A percentile compares a stretch with the other conserved stretches of the same genome.
Conservation (phyloP, 1,140 invertebrate species). For the Caligus rogercresseyi region DNA sequence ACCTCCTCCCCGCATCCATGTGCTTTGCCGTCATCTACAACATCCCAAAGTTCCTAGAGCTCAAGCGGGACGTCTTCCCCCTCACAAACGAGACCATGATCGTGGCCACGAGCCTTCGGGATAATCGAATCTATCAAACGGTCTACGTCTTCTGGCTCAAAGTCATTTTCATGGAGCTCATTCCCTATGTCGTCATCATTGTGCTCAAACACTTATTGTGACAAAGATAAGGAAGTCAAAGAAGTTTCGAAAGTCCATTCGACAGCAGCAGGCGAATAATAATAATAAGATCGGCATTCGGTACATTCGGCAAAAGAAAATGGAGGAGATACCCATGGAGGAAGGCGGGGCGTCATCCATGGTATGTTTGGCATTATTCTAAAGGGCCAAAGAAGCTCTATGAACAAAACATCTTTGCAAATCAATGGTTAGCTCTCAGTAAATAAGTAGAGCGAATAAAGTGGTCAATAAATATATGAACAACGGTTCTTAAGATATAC, state of each 20-base stretch:
- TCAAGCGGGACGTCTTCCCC: slow-evolving; percentile 1
- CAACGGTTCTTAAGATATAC: too few relatives aligned
- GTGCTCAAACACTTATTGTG: slow-evolving; percentile 9
- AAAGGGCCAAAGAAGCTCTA: too few relatives aligned
- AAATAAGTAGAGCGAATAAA: too few relatives aligned
- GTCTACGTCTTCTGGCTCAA: slow-evolving; percentile 9
- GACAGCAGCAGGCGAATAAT: not conserved
- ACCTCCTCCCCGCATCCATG: slow-evolving; percentile 3
- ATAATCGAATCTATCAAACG: not conserved
- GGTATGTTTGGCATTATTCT: too few relatives aligned
- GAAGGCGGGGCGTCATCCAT: not conserved
- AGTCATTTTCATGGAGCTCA: slow-evolving; percentile 15
- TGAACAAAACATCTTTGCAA: too few relatives aligned
- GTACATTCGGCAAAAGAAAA: not conserved
- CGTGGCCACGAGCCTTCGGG: not conserved
- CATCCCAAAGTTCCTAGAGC: slow-evolving; percentile 12
- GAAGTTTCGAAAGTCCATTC: slow-evolving; percentile 4
- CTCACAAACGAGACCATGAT: slow-evolving; percentile 12
- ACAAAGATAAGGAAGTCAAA: slow-evolving; percentile 4
- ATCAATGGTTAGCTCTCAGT: too few relatives aligned
- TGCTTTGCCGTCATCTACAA: slow-evolving; percentile 7
- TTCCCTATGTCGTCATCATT: slow-evolving; percentile 9
- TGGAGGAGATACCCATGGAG: not conserved
- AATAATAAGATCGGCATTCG: not conserved
- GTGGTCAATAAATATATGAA: too few relatives aligned